Percentiles rank a stretch among this genome's conserved stretches.
These are phyloP conservation scores for Heliconius hermathena DNA, from an alignment of 1,140 invertebrate species.

Conservation along the genomic window DNA sequence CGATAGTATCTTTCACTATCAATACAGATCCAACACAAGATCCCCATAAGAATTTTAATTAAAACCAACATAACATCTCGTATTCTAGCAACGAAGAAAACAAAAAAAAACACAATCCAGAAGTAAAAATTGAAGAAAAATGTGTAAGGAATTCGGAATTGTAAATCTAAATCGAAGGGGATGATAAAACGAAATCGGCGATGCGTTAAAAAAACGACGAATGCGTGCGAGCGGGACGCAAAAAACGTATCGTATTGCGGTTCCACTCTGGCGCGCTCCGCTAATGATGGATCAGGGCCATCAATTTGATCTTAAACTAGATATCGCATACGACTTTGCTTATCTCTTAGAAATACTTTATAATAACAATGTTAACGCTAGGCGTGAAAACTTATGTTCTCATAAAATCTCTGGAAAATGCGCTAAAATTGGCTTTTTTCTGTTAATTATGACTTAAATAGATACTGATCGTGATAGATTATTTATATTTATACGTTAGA, in stretches of 20 bases:
- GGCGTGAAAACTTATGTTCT: not conserved
- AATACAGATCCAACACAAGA: not conserved
- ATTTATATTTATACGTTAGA: not conserved
- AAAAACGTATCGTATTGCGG: constrained; percentile 74
- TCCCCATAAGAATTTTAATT: not conserved
- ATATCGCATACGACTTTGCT: constrained; percentile 14
- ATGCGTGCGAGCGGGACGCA: constrained; percentile 71
- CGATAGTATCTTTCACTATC: not conserved
- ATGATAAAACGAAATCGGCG: constrained; percentile 76
- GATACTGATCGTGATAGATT: not conserved
- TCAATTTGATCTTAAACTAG: constrained; percentile 26
- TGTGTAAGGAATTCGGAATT: constrained; percentile 63
- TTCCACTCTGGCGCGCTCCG: constrained; percentile 70
- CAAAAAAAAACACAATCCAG: constrained; percentile 6
- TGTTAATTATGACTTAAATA: not conserved
- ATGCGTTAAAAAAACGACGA: constrained; percentile 66
- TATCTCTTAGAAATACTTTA: not conserved
- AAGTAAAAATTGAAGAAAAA: constrained; percentile 45
- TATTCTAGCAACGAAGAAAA: not conserved
- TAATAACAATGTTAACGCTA: not conserved
- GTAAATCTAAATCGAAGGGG: constrained; percentile 68
- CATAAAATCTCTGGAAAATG: not conserved
- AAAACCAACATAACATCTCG: not conserved
- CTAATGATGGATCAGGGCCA: constrained; percentile 52
- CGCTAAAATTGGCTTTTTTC: not conserved